Evolutionary conservation across 2,113 vertebrate species (phyloP).

Genomic region (Istiophorus platypterus): DNA sequence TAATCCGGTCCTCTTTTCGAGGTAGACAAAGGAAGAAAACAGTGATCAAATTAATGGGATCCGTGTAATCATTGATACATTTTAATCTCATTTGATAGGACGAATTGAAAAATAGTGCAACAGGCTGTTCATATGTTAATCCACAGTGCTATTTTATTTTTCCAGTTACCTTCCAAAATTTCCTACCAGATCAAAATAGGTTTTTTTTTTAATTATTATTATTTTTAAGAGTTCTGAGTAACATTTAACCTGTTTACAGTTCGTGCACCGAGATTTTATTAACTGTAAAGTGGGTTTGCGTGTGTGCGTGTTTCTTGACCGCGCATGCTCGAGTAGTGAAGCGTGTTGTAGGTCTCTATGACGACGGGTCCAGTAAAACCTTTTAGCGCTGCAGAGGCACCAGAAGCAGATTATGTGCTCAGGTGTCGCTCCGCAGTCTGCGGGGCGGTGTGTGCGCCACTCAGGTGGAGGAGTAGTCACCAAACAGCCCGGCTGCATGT

Average conservation of each 20-base stretch:
- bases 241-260: not conserved
- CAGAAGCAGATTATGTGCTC: slow-evolving; percentile 74
- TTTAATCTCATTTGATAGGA: not conserved
- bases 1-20: not conserved
- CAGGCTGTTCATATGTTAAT: not conserved
- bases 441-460: slow-evolving; percentile 17
- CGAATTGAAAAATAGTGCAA: too few relatives aligned
- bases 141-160: not conserved
- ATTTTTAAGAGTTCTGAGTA: accelerated
- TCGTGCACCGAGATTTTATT: not conserved
- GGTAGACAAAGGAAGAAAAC: not conserved
- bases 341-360: slow-evolving; percentile 83
- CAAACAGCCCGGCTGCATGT: not conserved
- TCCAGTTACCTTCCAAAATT: not conserved
- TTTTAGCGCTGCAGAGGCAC: slow-evolving; percentile 50
- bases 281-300: not conserved
- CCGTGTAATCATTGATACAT: not conserved
- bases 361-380: slow-evolving; percentile 78
- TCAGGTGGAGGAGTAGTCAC: slow-evolving; percentile 9
- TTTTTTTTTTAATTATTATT: not conserved
- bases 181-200: not conserved
- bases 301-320: not conserved
- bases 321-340: slow-evolving; percentile 73
- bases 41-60: not conserved
- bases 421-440: slow-evolving; percentile 51